These are phyloP conservation scores for Ormyrus pomaceus DNA, from an alignment of 2,888 invertebrate species.

Conservation along the genomic window DNA sequence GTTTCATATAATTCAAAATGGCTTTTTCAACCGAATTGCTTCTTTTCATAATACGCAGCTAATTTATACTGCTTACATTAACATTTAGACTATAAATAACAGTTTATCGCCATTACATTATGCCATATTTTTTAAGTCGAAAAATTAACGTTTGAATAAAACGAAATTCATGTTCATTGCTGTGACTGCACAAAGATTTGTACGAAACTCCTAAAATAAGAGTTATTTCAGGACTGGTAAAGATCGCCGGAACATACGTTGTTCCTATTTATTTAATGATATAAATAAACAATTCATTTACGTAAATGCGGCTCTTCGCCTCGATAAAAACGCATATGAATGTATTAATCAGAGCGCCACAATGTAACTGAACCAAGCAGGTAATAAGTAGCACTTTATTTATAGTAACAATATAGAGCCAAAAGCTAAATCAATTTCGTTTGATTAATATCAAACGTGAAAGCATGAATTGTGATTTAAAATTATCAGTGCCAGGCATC, in stretches of 20 bases:
- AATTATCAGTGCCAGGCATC: constrained; percentile 15
- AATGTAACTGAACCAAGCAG: background rate
- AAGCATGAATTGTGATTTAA: background rate
- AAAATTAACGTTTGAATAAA: too few relatives aligned
- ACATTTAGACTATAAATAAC: too few relatives aligned
- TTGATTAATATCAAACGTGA: too few relatives aligned
- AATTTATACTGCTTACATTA: too few relatives aligned
- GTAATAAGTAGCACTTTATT: constrained; percentile 10
- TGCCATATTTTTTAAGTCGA: too few relatives aligned
- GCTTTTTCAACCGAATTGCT: too few relatives aligned
- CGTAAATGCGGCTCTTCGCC: background rate
- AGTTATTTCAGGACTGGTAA: constrained; percentile 2
- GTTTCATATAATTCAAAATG: too few relatives aligned
- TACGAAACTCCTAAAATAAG: background rate
- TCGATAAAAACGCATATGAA: constrained; percentile 15
- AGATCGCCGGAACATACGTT: too few relatives aligned
- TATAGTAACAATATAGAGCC: constrained; percentile 18
- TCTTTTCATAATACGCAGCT: too few relatives aligned
- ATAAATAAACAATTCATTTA: background rate
- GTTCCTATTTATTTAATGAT: background rate
- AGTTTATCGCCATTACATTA: too few relatives aligned
- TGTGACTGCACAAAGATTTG: background rate
- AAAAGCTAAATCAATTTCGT: constrained; percentile 13
- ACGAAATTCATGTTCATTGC: too few relatives aligned
- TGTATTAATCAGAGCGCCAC: constrained; percentile 3